Percentiles rank a stretch among this genome's conserved stretches.
These are phyloP conservation scores for Heterotilapia buettikoferi DNA, from an alignment of 2,113 vertebrate species.

Conservation along the genomic window DNA sequence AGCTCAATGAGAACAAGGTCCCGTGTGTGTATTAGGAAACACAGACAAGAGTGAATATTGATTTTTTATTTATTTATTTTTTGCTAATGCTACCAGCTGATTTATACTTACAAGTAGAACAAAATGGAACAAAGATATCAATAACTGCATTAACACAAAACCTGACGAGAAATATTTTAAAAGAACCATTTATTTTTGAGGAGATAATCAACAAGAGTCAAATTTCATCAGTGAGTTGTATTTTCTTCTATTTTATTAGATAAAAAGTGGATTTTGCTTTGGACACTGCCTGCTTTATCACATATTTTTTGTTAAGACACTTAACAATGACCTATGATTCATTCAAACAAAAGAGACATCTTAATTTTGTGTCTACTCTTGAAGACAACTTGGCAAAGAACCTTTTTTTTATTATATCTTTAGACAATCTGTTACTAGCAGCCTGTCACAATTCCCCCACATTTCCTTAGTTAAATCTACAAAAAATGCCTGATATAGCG, in stretches of 20 bases:
- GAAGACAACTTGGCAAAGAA: background rate
- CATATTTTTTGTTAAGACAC: background rate
- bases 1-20: conserved; percentile 11
- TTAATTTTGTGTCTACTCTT: background rate
- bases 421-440: background rate
- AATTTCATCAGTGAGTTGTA: background rate
- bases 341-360: background rate
- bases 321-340: background rate
- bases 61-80: background rate
- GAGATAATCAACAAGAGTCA: background rate
- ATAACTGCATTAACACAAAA: background rate
- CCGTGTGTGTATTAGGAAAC: background rate
- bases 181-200: background rate
- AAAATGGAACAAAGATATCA: background rate
- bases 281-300: background rate
- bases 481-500: background rate
- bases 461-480: background rate
- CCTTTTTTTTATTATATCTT: background rate
- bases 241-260: background rate
- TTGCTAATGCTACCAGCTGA: background rate
- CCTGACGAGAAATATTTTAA: background rate
- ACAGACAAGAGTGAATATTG: background rate
- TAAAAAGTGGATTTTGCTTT: background rate
- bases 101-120: background rate
- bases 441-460: background rate